phyloP scores from a whole-genome alignment of 2,888 invertebrate genomes.

The Pogonocherus hispidulus region DNA sequence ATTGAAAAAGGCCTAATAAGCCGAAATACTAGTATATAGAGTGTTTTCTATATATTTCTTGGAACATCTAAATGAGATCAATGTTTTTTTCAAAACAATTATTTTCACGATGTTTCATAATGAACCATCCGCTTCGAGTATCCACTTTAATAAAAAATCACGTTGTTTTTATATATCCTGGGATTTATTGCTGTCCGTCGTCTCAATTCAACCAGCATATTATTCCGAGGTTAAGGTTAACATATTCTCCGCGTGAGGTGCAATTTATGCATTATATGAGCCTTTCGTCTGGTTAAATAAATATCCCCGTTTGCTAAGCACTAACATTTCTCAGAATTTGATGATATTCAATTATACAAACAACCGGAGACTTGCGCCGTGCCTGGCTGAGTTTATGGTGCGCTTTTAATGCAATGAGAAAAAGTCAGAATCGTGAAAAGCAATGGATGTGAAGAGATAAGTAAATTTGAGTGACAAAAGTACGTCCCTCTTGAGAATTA shows the following conservation, averaged over 20 bases:
- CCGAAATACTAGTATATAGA: no score
- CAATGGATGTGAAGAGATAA: background rate
- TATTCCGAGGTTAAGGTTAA: constrained; percentile 12
- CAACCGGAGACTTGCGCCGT: background rate
- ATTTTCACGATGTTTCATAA: no score
- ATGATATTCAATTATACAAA: background rate
- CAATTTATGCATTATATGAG: constrained; percentile 8
- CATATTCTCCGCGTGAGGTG: constrained; percentile 1
- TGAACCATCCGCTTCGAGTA: no score
- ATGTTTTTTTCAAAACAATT: no score
- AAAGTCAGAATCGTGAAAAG: background rate
- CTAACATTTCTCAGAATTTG: background rate
- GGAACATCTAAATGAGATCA: no score
- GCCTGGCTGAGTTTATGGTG: background rate
- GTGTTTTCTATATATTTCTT: no score
- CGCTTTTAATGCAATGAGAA: background rate
- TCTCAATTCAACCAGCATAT: background rate
- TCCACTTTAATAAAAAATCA: no score
- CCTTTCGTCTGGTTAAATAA: no score
- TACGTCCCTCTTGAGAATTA: no score
- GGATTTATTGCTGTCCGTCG: background rate
- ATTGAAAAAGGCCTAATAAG: no score
- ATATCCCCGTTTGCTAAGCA: background rate
- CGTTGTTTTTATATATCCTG: background rate
- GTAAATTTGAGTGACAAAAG: background rate